These are phyloP conservation scores for Channallabes apus DNA, from an alignment of 2,797 vertebrate genomes.

Conservation along the genomic window DNA sequence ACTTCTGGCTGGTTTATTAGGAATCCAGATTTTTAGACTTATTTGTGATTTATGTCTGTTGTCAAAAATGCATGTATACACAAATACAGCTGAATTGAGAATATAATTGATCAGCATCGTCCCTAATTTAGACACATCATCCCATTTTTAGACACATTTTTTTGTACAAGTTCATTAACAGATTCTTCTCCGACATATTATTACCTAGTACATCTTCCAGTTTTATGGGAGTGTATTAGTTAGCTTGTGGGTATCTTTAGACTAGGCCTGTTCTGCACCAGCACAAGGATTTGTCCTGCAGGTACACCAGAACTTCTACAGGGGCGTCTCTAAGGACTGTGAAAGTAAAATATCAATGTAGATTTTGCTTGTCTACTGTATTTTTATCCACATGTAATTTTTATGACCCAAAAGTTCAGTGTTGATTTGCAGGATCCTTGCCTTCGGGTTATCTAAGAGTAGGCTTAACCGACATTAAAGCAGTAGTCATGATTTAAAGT, in stretches of 20 bases:
- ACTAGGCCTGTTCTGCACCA: background rate
- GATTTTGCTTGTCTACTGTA: background rate
- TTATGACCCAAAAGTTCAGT: background rate
- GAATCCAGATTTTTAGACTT: background rate
- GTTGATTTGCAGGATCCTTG: background rate
- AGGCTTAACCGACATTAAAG: conserved; percentile 14
- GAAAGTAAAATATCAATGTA: background rate
- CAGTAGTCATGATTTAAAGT: background rate
- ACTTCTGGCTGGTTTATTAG: background rate
- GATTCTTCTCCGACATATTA: conserved; percentile 12
- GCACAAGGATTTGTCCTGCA: background rate
- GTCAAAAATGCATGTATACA: background rate
- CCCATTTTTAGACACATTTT: too few species aligned
- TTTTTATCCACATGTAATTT: background rate
- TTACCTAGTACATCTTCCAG: background rate
- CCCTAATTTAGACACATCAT: background rate
- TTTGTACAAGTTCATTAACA: conserved; percentile 13
- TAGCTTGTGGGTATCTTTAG: background rate
- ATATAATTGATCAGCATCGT: background rate
- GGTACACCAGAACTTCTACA: background rate
- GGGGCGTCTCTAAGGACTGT: background rate
- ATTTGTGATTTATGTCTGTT: background rate
- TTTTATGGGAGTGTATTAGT: background rate
- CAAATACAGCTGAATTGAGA: background rate
- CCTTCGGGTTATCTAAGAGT: background rate